phyloP scores from a whole-genome alignment of 2,113 vertebrate genomes.

The Salvelinus sp. region DNA sequence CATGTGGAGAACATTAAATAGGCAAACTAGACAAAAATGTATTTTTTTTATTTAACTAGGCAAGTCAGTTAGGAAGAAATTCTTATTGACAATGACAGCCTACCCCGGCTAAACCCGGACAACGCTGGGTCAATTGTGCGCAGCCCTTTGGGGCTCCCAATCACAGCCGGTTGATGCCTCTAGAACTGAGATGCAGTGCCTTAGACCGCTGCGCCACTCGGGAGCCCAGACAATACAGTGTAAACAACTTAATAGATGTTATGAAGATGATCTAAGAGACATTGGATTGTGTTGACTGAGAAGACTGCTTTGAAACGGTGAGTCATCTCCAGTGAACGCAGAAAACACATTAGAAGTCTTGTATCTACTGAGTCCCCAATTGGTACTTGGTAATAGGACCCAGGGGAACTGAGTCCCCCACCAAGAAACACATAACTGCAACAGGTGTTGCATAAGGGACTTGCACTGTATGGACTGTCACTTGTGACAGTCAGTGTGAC shows the following conservation, averaged over 20 bases:
- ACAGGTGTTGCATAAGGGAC: not conserved
- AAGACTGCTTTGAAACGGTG: not conserved
- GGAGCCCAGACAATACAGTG: not conserved
- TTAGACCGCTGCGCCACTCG: too few species aligned
- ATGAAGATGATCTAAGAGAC: not conserved
- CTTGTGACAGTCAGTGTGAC: not conserved
- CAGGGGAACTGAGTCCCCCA: slow-evolving; percentile 1
- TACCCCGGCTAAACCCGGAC: too few species aligned
- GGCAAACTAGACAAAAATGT: too few species aligned
- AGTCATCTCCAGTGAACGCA: not conserved
- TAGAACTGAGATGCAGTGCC: too few species aligned
- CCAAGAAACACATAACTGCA: not conserved
- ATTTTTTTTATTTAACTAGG: too few species aligned
- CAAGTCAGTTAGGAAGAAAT: not conserved
- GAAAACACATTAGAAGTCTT: not conserved
- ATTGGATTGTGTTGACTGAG: not conserved
- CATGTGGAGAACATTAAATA: too few species aligned
- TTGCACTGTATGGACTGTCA: not conserved
- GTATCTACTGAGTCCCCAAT: slow-evolving; percentile 4
- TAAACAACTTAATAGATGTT: not conserved
- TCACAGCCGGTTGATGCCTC: too few species aligned
- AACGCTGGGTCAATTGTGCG: too few species aligned
- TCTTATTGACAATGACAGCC: not conserved
- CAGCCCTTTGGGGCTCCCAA: too few species aligned
- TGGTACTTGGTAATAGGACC: slow-evolving; percentile 37